phyloP scores from a whole-genome alignment of 2,888 invertebrate genomes.

The Apamea anceps region DNA sequence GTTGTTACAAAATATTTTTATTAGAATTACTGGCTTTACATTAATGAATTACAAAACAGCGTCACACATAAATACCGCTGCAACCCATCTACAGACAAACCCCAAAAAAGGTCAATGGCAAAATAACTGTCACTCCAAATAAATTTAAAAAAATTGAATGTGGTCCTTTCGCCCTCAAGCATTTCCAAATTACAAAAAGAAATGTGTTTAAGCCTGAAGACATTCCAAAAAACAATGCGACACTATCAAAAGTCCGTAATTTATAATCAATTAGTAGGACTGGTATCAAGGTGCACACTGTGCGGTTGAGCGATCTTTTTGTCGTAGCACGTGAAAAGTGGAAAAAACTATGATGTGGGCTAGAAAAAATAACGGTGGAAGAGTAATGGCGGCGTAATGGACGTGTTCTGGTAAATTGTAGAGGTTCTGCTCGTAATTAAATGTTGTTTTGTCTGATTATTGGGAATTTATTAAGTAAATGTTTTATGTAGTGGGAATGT shows the following conservation, averaged over 20 bases:
- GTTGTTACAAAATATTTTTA: neutral
- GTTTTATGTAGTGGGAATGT: neutral
- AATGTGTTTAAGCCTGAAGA: slow-evolving; percentile 16
- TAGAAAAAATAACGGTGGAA: slow-evolving; percentile 64
- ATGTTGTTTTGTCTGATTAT: slow-evolving; percentile 7
- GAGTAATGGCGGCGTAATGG: slow-evolving; percentile 42
- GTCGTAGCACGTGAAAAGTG: slow-evolving; percentile 68
- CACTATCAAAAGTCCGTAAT: slow-evolving; percentile 67
- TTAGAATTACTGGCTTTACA: neutral
- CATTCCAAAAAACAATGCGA: slow-evolving; percentile 38
- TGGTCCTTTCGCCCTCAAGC: slow-evolving; percentile 45
- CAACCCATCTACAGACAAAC: neutral
- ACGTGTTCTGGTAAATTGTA: slow-evolving; percentile 49
- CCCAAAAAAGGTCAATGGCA: slow-evolving; percentile 1
- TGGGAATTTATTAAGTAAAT: slow-evolving; percentile 32
- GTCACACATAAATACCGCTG: neutral
- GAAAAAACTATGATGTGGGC: slow-evolving; percentile 67
- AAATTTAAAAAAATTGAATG: slow-evolving; percentile 36
- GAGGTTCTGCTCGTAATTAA: slow-evolving; percentile 31
- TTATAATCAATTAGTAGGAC: slow-evolving; percentile 80
- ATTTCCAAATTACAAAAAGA: slow-evolving; percentile 42
- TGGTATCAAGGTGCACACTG: slow-evolving; percentile 70
- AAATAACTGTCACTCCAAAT: slow-evolving; percentile 39
- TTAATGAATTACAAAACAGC: neutral
- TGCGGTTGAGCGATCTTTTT: slow-evolving; percentile 69